These are phyloP conservation scores for Eurystomus glaucurus DNA, from an alignment of 2,797 vertebrate genomes.

Conservation along the genomic window DNA sequence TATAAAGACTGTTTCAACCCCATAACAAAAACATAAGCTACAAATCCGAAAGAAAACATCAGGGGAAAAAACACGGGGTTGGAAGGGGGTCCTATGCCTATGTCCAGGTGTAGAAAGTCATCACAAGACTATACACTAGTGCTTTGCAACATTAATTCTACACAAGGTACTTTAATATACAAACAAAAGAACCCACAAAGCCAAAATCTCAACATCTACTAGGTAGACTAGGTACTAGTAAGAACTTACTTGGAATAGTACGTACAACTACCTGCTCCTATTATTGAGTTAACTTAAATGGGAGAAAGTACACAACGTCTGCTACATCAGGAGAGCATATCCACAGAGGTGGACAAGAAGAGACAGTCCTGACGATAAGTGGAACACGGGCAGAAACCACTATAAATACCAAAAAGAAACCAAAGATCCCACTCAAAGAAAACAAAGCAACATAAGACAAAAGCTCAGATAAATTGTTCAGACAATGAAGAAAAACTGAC, in stretches of 20 bases:
- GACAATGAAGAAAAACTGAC: not conserved
- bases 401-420: not conserved
- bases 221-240: not conserved
- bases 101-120: not conserved
- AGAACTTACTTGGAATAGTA: not conserved
- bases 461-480: not conserved
- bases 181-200: not conserved
- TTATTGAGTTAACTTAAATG: accelerated
- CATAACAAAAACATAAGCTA: not conserved
- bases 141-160: not conserved
- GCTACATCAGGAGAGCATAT: accelerated
- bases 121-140: not conserved
- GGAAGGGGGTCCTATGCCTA: not conserved
- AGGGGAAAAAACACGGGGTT: accelerated
- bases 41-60: not conserved
- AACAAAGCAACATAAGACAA: accelerated
- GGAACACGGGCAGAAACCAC: not conserved
- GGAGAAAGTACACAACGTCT: accelerated
- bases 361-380: not conserved
- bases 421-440: not conserved
- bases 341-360: not conserved
- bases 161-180: not conserved
- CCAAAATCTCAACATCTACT: not conserved
- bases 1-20: not conserved
- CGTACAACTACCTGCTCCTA: not conserved